A percentile compares a stretch with the other conserved stretches of the same genome.
phyloP scores from a whole-genome alignment of 2,113 vertebrate species.

The Megaleporinus macrocephalus region DNA sequence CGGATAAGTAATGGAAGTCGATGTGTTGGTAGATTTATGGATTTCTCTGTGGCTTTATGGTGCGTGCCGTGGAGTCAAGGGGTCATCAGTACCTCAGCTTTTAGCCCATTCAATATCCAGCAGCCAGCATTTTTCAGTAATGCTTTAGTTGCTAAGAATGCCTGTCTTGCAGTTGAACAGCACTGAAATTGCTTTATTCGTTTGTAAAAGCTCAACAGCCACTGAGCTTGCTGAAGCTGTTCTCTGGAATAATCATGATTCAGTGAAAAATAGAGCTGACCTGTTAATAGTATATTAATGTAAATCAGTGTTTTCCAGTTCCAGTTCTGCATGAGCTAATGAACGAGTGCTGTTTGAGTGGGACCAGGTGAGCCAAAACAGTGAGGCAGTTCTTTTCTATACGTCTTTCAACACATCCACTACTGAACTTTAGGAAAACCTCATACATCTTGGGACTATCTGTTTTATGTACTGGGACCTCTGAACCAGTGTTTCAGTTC shows the following conservation, averaged over 20 bases:
- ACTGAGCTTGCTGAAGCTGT: constrained; percentile 11
- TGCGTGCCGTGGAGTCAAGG: background rate
- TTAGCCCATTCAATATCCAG: background rate
- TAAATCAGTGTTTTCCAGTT: background rate
- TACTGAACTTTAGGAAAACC: too few species aligned
- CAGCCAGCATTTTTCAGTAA: constrained; percentile 2
- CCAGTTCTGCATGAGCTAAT: too few species aligned
- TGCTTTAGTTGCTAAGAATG: constrained; percentile 13
- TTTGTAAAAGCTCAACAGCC: constrained; percentile 2
- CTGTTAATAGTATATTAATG: background rate
- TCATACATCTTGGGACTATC: too few species aligned
- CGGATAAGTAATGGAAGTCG: background rate
- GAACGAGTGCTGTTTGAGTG: too few species aligned
- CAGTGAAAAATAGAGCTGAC: background rate
- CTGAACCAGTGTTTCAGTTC: too few species aligned
- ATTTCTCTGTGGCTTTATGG: constrained; percentile 7
- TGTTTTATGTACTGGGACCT: too few species aligned
- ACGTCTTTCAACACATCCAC: too few species aligned
- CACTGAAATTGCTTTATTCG: constrained; percentile 2
- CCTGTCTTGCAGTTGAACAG: constrained; percentile 31
- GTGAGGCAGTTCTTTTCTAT: background rate
- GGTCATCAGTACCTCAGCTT: constrained; percentile 3
- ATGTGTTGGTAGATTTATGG: background rate
- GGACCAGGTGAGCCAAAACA: background rate
- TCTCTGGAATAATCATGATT: background rate